Evolutionary conservation across 1,140 invertebrate species (phyloP), one percentile per base, ranked within the genome.

Genomic region (Drosophila nigrodunni): DNA sequence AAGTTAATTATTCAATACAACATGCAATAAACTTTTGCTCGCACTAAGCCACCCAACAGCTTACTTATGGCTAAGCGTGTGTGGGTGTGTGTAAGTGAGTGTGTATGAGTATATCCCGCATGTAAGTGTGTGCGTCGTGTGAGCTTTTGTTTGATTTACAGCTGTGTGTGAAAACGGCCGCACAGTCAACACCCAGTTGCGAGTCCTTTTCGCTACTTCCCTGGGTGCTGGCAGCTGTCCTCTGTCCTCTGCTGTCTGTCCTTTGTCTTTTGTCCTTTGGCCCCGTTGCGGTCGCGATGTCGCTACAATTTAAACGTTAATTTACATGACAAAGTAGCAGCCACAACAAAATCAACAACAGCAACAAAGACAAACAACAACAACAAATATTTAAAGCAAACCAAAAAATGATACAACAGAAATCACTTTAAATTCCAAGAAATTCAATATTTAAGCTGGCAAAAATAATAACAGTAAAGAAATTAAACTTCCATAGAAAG

Each of bases 1-100:
- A 89, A 81, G 61, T 89, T 89, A 89, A 89, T 89, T 89, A 89
- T 89, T 89, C 86, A 89, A 80, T 83, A 80, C 75, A 73, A 72
- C 67, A 72, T 76, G 62, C 81, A 69, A 81, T 81, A 80, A 80
- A 89, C 77, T 88, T 82, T 78, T 72, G 60, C 78, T 70, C 47
- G 54, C 61, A 78, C 77, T 80, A 78, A 85, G 68, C 78, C 72
- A 60, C 44, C 54, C 80, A 71, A 85, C 80, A 66, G 74, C 74
- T 80, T 78, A 85, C 77, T 85, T 85, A 85, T 70, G 54, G n/a
- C 2, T 13, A 8, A 21, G 44, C 7, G 35, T 30, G 35, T 30
- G 62, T 65, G 68, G 7, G n/a, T 9, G 37, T 49, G n/a, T 10
- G 8, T 41, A 30, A 47, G 34, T 59, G 61, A 58, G 41, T 41